These are phyloP conservation scores for Bufo gargarizans DNA, from an alignment of 2,113 vertebrate species.

Conservation along the genomic window DNA sequence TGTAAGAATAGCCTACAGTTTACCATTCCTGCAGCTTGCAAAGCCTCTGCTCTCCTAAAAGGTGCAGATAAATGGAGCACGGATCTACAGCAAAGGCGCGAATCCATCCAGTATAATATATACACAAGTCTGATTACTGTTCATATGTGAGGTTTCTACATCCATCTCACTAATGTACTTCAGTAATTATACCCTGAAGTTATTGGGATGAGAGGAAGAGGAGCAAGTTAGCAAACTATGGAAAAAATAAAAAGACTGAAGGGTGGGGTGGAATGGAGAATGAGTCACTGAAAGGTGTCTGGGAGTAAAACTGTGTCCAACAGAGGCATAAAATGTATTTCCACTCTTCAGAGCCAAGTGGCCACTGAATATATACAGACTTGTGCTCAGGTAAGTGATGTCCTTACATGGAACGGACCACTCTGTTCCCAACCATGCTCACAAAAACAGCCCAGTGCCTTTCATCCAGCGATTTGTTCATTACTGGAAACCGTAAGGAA, in stretches of 20 bases:
- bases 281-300: slow-evolving; percentile 37
- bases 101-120: too few species aligned
- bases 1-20: too few species aligned
- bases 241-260: background rate
- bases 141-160: background rate
- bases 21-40: too few species aligned
- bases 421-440: background rate
- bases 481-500: background rate
- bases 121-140: background rate
- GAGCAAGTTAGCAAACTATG: background rate
- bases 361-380: background rate
- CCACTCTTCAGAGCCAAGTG: background rate
- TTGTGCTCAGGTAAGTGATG: slow-evolving; percentile 11
- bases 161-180: too few species aligned
- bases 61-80: too few species aligned
- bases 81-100: too few species aligned
- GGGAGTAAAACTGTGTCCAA: background rate
- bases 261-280: background rate
- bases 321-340: background rate
- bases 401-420: background rate
- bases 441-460: background rate
- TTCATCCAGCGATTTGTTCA: background rate
- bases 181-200: too few species aligned
- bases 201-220: background rate
- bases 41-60: too few species aligned